These are phyloP conservation scores for Antennarius striatus DNA, from an alignment of 2,113 vertebrate genomes.

Conservation along the genomic window DNA sequence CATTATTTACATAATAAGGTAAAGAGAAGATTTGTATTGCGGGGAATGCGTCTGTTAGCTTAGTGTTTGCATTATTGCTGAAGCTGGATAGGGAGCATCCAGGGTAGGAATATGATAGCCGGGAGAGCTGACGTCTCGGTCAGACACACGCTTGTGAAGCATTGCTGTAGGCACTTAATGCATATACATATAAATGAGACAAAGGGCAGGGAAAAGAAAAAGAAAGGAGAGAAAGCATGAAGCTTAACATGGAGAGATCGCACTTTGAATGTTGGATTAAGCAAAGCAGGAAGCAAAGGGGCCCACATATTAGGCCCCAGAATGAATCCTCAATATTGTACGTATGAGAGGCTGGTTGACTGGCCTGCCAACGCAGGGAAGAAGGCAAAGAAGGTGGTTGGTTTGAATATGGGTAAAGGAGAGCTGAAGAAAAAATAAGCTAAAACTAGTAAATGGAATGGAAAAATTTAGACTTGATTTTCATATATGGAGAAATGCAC, in stretches of 20 bases:
- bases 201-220: conserved; percentile 36
- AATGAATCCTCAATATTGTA: conserved; percentile 34
- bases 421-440: conserved; percentile 1
- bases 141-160: conserved; percentile 57
- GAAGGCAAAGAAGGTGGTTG: background rate
- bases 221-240: conserved; percentile 59
- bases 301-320: conserved; percentile 40
- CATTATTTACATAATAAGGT: conserved; percentile 22
- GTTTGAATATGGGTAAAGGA: background rate
- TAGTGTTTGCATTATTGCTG: conserved; percentile 20
- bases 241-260: conserved; percentile 68
- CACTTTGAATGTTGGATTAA: conserved; percentile 72
- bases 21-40: conserved; percentile 24
- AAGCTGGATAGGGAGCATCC: conserved; percentile 34
- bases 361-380: conserved; percentile 10
- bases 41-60: conserved; percentile 13
- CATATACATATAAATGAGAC: conserved; percentile 73
- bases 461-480: background rate
- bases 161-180: conserved; percentile 70
- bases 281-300: conserved; percentile 57
- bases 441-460: conserved; percentile 7
- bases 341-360: conserved; percentile 18
- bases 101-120: conserved; percentile 39
- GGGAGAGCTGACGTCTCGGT: conserved; percentile 52
- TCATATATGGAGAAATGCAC: too few species aligned